Conservation (phyloP, 2,888 invertebrate genomes). For the Exocentrus adspersus region DNA sequence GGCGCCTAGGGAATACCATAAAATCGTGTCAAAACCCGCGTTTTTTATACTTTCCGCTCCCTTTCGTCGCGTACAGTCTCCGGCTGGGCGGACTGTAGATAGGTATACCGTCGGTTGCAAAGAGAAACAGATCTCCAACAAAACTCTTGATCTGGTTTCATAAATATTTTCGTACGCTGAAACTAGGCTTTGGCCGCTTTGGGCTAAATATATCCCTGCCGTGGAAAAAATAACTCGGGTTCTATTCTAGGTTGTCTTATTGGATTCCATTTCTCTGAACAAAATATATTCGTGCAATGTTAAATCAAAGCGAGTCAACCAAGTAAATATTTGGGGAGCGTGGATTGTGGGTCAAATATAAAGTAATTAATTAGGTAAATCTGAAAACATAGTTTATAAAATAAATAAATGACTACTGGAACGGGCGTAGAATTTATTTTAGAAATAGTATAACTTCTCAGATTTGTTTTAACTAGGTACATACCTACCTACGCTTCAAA, state of each 20-base stretch:
- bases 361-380: slow-evolving; percentile 10
- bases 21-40: too few species aligned
- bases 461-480: too few species aligned
- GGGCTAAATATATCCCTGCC: slow-evolving; percentile 19
- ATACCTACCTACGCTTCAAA: too few species aligned
- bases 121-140: not conserved
- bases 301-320: not conserved
- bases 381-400: not conserved
- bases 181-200: slow-evolving; percentile 20
- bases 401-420: not conserved
- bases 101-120: not conserved
- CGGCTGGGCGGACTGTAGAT: too few species aligned
- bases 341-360: too few species aligned
- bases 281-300: slow-evolving; percentile 5
- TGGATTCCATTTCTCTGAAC: not conserved
- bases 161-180: slow-evolving; percentile 22
- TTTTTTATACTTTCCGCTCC: too few species aligned
- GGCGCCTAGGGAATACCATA: too few species aligned
- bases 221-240: slow-evolving; percentile 20
- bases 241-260: not conserved
- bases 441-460: too few species aligned
- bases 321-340: slow-evolving; percentile 8
- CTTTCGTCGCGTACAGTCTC: too few species aligned
- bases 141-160: slow-evolving; percentile 1
- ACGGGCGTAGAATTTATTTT: too few species aligned